Percentiles rank a stretch among this genome's conserved stretches.
phyloP scores from a whole-genome alignment of 2,797 vertebrate genomes.

The Ispidina lecontei region DNA sequence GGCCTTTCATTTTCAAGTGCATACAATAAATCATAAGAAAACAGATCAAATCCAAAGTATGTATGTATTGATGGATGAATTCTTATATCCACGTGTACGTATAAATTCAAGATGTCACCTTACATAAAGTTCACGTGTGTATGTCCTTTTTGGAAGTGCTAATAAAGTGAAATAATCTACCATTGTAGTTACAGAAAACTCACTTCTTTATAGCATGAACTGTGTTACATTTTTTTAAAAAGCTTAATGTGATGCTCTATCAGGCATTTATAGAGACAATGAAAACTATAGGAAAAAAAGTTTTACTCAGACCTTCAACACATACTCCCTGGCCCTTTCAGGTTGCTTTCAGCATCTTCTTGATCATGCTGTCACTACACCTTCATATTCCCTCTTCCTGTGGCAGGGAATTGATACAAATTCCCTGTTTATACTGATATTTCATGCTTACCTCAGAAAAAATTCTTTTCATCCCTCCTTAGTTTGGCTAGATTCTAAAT shows the following conservation, averaged over 20 bases:
- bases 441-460: not conserved
- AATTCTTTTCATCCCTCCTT: not conserved
- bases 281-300: not conserved
- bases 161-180: not conserved
- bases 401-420: not conserved
- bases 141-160: not conserved
- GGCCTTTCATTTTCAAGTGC: not conserved
- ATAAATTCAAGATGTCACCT: not conserved
- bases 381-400: not conserved
- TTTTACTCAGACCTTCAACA: not conserved
- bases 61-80: not conserved
- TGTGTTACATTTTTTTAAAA: not conserved
- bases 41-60: not conserved
- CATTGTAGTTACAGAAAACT: not conserved
- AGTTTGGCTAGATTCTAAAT: not conserved
- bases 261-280: not conserved
- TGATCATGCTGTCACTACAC: not conserved
- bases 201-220: not conserved
- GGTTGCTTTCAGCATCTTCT: not conserved
- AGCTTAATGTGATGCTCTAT: not conserved
- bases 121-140: not conserved
- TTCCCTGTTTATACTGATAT: not conserved
- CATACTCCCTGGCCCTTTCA: not conserved
- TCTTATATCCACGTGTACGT: not conserved
- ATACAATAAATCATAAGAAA: not conserved